Base-by-base conservation (phyloP, 1,140 invertebrate species). In the Leguminivora glycinivorella region DNA sequence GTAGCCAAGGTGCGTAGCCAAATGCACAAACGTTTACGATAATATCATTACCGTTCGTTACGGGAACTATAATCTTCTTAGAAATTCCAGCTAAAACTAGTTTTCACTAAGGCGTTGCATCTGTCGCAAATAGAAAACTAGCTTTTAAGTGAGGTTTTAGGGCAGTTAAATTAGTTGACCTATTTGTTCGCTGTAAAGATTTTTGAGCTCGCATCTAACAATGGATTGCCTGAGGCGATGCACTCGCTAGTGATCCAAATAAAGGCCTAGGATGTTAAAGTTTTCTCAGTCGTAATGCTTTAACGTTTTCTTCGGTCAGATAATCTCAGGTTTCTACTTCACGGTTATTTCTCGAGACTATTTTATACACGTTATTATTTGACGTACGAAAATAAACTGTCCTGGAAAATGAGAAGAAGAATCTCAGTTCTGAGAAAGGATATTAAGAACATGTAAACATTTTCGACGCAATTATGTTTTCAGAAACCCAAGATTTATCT, bases 251-350 rank as follows among this genome's bases (percentile, higher is more conserved):
- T 17, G 47, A 22, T 22, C 2, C 4, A 22, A 19, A 52, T 52
- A 22, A 52, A 19, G 19, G 19, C 19, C 47, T 19, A 52, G 17
- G 19, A 52, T 52, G 58, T 63, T 63, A 63, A 63, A 63, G 26
- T 31, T 63, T 52, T 63, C 25, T 26, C 25, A 29, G 26, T 31
- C 14, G 58, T 63, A 29, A 31, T 63, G 14, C 58, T 3, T 29
- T 63, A n/a, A 29, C 26, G 19, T 63, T 63, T 31, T 29, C 26
- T 19, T 63, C n/a, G 26, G 26, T 31, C 9, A 29, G 26, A 63
- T 34, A 52, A 52, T 52, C 19, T 19, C 7, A 52, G 47, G 43
- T 52, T 52, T 52, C 47, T 52, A 22, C 47, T 52, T 22, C 6
- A 52, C 17, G 17, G 9, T 22, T 52, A 22, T 52, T 52, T 52